Evolutionary conservation across 2,888 invertebrate species (phyloP).

Genomic region (Orthonychiurus folsomi): DNA sequence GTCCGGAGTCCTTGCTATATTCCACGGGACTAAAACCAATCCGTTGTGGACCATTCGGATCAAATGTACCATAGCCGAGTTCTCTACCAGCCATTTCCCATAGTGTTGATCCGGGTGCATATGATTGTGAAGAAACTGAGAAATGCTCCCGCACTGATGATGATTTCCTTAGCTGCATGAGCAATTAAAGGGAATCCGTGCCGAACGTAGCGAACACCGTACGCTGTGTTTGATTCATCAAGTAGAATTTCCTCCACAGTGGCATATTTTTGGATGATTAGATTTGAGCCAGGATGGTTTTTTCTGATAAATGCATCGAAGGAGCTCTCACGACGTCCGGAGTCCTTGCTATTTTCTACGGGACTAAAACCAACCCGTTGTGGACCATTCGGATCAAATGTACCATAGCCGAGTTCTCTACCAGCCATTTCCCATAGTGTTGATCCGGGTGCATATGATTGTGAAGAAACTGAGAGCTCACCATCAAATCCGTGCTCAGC

Average conservation of each 20-base stretch:
- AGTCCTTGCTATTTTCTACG: not conserved
- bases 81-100: no score
- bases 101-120: no score
- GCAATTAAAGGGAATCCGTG: constrained; percentile 6
- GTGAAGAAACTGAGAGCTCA: no score
- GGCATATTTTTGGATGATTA: constrained; percentile 12
- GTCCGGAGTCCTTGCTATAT: not conserved
- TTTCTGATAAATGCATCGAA: constrained; percentile 14
- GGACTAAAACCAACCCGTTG: not conserved
- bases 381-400: no score
- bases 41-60: not conserved
- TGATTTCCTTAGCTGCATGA: constrained; percentile 9
- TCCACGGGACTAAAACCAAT: not conserved
- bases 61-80: no score
- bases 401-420: no score
- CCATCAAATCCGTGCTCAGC: no score
- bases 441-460: no score
- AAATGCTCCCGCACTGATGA: constrained; percentile 7
- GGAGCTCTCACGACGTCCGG: constrained; percentile 15
- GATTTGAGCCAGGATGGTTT: constrained; percentile 2
- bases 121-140: no score
- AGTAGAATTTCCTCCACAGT: not conserved
- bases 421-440: no score
- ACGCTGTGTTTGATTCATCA: constrained; percentile 4
- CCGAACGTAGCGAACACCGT: constrained; percentile 16